Evolutionary conservation across 2,113 vertebrate genomes (phyloP).

Genomic region (Miniopterus natalensis): DNA sequence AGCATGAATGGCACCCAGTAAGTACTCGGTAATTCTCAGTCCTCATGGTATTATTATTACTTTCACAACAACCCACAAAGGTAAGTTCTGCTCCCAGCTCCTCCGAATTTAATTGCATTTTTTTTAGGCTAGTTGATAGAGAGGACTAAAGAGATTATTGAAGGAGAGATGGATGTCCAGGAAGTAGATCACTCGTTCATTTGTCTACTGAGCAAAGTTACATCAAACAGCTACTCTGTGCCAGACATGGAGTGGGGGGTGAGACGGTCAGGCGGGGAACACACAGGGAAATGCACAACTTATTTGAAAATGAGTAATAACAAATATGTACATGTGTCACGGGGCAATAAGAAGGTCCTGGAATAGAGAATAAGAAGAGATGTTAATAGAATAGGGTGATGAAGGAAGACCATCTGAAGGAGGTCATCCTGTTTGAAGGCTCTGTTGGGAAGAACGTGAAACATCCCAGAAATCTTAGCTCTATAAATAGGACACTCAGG

Average conservation of each 20-base stretch:
- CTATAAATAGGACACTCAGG: background rate
- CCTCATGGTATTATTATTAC: background rate
- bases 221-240: background rate
- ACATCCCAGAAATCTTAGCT: background rate
- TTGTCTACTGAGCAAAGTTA: background rate
- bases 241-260: background rate
- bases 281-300: background rate
- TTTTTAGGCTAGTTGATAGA: constrained; percentile 10
- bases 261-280: background rate
- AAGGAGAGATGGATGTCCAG: background rate
- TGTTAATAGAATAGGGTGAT: background rate
- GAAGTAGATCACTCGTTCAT: background rate
- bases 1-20: background rate
- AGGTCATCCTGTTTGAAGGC: background rate
- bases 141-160: background rate
- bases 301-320: background rate
- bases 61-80: background rate
- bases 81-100: background rate
- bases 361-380: background rate
- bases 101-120: constrained; percentile 9
- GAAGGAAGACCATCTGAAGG: background rate
- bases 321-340: background rate
- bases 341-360: background rate
- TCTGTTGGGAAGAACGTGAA: background rate
- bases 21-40: background rate